Evolutionary conservation across 1,140 invertebrate genomes (phyloP).

Genomic region (Cylas formicarius): DNA sequence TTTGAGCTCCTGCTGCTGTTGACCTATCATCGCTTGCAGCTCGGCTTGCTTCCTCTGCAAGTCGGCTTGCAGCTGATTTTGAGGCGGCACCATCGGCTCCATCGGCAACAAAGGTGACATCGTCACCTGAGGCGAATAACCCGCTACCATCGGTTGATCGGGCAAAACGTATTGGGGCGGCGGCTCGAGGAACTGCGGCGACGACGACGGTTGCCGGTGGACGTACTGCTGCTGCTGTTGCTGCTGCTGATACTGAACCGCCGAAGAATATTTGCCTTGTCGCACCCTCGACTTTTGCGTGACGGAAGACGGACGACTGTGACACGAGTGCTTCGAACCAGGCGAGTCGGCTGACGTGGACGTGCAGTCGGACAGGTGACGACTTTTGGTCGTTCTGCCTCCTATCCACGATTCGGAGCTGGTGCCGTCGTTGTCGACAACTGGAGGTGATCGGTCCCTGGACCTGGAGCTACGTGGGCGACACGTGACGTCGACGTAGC

Average conservation of each 20-base stretch:
- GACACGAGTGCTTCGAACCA: conserved; percentile 51
- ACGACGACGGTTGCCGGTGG: too few relatives aligned
- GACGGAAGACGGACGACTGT: too few relatives aligned
- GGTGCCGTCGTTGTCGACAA: conserved; percentile 1
- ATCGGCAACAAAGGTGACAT: not conserved
- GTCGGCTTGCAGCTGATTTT: conserved; percentile 60
- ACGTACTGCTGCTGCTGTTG: too few relatives aligned
- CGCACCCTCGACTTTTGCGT: conserved; percentile 47
- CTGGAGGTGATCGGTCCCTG: conserved; percentile 9
- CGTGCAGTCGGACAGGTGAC: conserved; percentile 45
- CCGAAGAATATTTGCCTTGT: too few relatives aligned
- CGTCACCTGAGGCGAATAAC: conserved; percentile 31
- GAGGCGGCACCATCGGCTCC: conserved; percentile 46
- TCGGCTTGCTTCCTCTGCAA: conserved; percentile 77
- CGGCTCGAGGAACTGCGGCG: too few relatives aligned
- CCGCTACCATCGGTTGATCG: conserved; percentile 27
- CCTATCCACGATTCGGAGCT: conserved; percentile 29
- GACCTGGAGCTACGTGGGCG: conserved; percentile 31
- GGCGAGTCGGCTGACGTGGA: conserved; percentile 62
- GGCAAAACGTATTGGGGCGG: conserved; percentile 18
- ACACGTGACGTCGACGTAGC: conserved; percentile 65
- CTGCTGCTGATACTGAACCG: too few relatives aligned
- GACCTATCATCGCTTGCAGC: conserved; percentile 72
- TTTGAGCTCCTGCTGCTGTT: conserved; percentile 78
- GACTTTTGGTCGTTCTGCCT: conserved; percentile 33